Evolutionary conservation across 2,888 invertebrate species (phyloP).

Genomic region (Drosophila putrida): DNA sequence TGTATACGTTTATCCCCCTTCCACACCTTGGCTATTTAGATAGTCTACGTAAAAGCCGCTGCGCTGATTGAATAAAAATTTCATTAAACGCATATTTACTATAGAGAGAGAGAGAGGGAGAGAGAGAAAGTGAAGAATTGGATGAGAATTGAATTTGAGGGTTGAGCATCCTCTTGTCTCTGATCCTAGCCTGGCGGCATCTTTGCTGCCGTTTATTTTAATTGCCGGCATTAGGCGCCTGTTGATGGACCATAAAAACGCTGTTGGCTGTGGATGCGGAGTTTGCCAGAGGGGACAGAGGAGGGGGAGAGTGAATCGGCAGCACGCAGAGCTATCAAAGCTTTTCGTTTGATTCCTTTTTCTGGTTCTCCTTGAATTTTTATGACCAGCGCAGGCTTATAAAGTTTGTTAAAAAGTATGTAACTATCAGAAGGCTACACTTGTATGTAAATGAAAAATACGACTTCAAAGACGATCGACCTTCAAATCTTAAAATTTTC

Average conservation of each 20-base stretch:
- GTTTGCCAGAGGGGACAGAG: not conserved
- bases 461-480: too few species aligned
- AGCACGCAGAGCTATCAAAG: conserved; percentile 35
- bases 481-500: too few species aligned
- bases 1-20: not conserved
- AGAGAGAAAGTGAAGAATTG: conserved; percentile 4
- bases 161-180: not conserved
- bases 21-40: not conserved
- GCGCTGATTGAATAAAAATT: conserved; percentile 78
- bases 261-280: conserved; percentile 12
- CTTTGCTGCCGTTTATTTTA: conserved; percentile 75
- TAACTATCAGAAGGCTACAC: too few species aligned
- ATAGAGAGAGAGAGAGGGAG: too few species aligned
- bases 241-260: conserved; percentile 77
- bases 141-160: conserved; percentile 22
- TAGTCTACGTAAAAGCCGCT: conserved; percentile 40
- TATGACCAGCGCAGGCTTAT: too few species aligned
- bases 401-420: too few species aligned
- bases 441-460: too few species aligned
- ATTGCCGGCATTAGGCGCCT: conserved; percentile 74
- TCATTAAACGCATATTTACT: conserved; percentile 74
- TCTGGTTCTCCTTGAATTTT: not conserved
- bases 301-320: not conserved
- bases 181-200: conserved; percentile 10
- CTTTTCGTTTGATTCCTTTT: conserved; percentile 28